phyloP scores from a whole-genome alignment of 2,888 invertebrate species.

The Lobophora halterata region DNA sequence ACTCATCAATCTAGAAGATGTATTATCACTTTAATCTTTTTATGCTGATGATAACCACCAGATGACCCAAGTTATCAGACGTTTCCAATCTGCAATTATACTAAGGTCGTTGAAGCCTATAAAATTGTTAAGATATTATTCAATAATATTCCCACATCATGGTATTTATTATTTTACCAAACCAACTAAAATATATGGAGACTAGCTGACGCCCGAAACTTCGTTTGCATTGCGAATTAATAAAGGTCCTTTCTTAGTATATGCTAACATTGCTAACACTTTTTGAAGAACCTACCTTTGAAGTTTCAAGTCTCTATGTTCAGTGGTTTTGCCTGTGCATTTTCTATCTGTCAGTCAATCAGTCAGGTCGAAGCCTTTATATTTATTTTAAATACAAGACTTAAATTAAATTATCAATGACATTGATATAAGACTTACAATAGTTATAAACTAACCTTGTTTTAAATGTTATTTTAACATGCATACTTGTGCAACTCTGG shows the following conservation, averaged over 20 bases:
- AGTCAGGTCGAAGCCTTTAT: too few relatives aligned
- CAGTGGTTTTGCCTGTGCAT: too few relatives aligned
- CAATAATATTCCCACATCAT: slow-evolving; percentile 12
- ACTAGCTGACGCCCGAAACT: too few relatives aligned
- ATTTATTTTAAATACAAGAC: too few relatives aligned
- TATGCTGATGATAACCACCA: slow-evolving; percentile 13
- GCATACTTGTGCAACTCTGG: slow-evolving; percentile 23
- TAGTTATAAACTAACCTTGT: slow-evolving; percentile 28
- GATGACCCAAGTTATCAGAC: slow-evolving; percentile 24
- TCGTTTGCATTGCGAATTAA: too few relatives aligned
- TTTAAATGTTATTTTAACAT: slow-evolving; percentile 27
- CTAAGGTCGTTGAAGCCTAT: slow-evolving; percentile 15
- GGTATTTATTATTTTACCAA: too few relatives aligned
- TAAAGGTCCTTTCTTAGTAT: too few relatives aligned
- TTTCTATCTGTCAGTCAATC: too few relatives aligned
- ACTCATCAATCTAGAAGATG: background rate
- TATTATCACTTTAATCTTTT: slow-evolving; percentile 15
- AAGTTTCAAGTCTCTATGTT: too few relatives aligned
- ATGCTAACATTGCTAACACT: too few relatives aligned
- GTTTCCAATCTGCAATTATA: slow-evolving; percentile 18
- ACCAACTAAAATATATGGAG: too few relatives aligned
- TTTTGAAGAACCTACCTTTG: too few relatives aligned
- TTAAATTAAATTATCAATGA: slow-evolving; percentile 22
- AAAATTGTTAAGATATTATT: slow-evolving; percentile 14
- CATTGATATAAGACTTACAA: slow-evolving; percentile 30